phyloP scores from a whole-genome alignment of 2,113 vertebrate species.

The Labeo catla region DNA sequence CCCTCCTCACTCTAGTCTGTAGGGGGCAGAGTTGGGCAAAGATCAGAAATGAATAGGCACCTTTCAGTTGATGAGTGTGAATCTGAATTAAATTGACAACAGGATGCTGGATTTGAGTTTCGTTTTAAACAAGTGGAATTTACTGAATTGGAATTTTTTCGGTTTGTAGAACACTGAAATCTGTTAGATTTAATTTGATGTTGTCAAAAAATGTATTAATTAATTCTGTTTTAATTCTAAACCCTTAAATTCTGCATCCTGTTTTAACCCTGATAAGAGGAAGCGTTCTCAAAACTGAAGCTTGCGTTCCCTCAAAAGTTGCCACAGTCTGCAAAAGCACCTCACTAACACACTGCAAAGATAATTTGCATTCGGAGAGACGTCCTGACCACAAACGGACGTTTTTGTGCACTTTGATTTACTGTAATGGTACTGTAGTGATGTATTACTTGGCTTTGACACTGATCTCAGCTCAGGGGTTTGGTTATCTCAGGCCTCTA shows the following conservation, averaged over 20 bases:
- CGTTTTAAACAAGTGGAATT: not conserved
- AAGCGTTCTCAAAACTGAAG: not conserved
- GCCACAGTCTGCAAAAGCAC: not conserved
- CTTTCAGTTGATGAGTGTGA: not conserved
- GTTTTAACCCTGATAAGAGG: not conserved
- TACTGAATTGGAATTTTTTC: not conserved
- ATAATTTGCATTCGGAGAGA: not conserved
- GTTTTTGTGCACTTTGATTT: conserved; percentile 39
- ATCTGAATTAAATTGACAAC: not conserved
- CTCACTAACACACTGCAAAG: not conserved
- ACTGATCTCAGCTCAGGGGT: conserved; percentile 58
- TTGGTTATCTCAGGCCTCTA: conserved; percentile 58
- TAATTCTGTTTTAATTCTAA: not conserved
- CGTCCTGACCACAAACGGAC: not conserved
- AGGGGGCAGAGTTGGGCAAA: conserved; percentile 36
- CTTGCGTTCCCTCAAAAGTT: not conserved
- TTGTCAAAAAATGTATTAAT: not conserved
- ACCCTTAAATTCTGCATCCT: not conserved
- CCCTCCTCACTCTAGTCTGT: not conserved
- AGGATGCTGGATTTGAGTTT: not conserved
- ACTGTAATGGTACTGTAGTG: conserved; percentile 27
- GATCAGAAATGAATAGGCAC: not conserved
- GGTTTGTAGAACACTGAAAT: not conserved
- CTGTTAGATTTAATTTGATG: not conserved
- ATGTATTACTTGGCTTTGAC: conserved; percentile 44